phyloP scores from a whole-genome alignment of 2,888 invertebrate genomes.

The Leptinotarsa rubiginosa region DNA sequence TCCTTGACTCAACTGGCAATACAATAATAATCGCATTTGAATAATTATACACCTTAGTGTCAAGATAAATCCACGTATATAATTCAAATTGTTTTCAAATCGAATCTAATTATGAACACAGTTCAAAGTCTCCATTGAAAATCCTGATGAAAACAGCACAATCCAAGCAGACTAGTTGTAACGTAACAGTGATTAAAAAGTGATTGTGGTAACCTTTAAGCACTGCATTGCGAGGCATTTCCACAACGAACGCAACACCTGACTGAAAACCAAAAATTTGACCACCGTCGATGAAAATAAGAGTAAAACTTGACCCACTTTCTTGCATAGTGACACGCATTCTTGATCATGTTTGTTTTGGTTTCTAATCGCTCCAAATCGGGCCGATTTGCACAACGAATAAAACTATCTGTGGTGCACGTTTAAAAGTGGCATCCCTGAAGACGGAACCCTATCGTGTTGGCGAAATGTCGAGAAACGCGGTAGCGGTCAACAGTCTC shows the following conservation, averaged over 20 bases:
- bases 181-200: slow-evolving; percentile 23
- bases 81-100: not conserved
- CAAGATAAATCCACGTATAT: not conserved
- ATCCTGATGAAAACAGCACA: not conserved
- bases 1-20: not conserved
- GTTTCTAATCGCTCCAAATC: slow-evolving; percentile 20
- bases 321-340: slow-evolving; percentile 14
- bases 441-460: too few relatives aligned
- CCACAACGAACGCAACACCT: slow-evolving; percentile 18
- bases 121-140: not conserved
- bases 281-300: slow-evolving; percentile 10
- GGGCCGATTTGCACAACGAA: not conserved
- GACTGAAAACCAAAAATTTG: slow-evolving; percentile 12
- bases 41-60: slow-evolving; percentile 10
- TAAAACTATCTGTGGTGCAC: too few relatives aligned
- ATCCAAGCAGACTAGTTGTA: not conserved
- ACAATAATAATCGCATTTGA: slow-evolving; percentile 9
- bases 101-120: not conserved
- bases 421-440: too few relatives aligned
- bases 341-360: slow-evolving; percentile 12
- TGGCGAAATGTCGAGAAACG: too few relatives aligned
- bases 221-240: slow-evolving; percentile 10
- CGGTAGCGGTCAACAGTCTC: too few relatives aligned
- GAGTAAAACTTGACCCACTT: slow-evolving; percentile 11
- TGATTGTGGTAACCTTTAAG: slow-evolving; percentile 19